Conservation (phyloP, 2,113 vertebrate species). For the Passer montanus region DNA sequence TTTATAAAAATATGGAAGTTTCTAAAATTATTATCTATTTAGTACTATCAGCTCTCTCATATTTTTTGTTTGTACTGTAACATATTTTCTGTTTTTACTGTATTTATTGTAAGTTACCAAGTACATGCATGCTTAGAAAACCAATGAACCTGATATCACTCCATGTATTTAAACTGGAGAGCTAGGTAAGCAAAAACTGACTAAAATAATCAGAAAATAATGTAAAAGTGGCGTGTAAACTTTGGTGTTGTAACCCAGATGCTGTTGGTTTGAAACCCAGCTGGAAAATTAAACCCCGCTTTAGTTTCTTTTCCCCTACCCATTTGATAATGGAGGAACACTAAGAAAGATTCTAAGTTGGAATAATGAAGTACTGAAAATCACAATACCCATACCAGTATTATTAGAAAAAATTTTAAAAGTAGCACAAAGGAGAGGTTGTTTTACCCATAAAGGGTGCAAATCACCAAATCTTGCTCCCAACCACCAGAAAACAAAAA, state of each 20-base stretch:
- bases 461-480: background rate
- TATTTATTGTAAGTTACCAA: background rate
- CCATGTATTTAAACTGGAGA: background rate
- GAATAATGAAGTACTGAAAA: background rate
- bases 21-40: background rate
- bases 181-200: background rate
- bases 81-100: background rate
- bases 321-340: background rate
- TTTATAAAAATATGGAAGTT: background rate
- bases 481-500: background rate
- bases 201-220: background rate
- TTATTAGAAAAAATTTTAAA: background rate
- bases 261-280: background rate
- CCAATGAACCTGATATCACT: background rate
- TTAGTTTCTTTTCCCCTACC: background rate
- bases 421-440: background rate
- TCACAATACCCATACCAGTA: background rate
- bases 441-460: background rate
- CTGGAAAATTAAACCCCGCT: background rate
- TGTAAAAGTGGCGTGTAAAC: background rate
- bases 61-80: background rate
- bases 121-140: background rate
- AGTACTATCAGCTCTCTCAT: background rate
- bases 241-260: background rate
- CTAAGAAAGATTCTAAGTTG: background rate